Evolutionary conservation across 2,797 vertebrate genomes (phyloP).

Genomic region (Psittacula derbiana): DNA sequence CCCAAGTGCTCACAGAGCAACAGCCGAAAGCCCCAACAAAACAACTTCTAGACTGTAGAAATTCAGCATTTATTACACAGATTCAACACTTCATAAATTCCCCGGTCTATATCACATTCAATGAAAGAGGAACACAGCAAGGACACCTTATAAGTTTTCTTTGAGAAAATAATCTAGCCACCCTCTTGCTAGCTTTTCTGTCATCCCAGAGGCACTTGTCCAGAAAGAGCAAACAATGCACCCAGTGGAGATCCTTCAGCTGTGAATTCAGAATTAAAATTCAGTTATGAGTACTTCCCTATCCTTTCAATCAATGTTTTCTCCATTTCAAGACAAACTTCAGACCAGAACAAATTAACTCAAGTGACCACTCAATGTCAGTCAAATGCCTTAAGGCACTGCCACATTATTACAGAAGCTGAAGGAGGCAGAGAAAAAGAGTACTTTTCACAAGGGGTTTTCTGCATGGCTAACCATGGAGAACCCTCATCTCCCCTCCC

Average conservation of each 20-base stretch:
- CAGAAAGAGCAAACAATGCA: neutral
- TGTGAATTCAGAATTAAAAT: neutral
- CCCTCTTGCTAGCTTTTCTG: neutral
- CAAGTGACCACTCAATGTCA: neutral
- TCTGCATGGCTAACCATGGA: neutral
- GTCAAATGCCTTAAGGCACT: neutral
- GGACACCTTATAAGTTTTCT: fast-evolving
- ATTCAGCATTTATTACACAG: neutral
- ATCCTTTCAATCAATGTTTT: neutral
- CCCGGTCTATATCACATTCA: neutral
- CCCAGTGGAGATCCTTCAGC: neutral
- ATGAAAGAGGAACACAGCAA: neutral
- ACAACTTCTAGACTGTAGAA: neutral
- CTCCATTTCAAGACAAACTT: neutral
- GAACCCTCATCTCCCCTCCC: neutral
- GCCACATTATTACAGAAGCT: neutral
- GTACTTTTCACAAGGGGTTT: neutral
- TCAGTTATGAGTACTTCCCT: neutral
- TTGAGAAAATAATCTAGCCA: neutral
- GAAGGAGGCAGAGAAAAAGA: neutral
- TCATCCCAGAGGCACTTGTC: neutral
- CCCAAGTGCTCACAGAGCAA: neutral
- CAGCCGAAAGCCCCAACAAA: neutral
- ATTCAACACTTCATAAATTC: neutral
- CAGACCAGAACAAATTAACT: neutral